Evolutionary conservation across 2,113 vertebrate genomes (phyloP), one percentile per base, ranked within the genome.

Genomic region (Chionodraco myersi): DNA sequence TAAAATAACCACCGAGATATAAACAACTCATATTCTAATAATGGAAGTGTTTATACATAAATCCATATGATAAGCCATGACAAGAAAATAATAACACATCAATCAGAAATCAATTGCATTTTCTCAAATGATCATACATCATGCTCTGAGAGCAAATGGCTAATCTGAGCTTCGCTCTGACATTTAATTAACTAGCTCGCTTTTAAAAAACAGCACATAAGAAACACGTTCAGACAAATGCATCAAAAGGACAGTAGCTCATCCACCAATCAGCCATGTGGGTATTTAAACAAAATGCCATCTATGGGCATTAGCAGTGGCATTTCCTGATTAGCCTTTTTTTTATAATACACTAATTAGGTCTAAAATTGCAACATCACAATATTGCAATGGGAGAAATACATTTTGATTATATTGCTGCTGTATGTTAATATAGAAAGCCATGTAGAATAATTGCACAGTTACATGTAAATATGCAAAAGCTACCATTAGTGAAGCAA

Each of bases 391-490:
- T 41, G 3, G 49, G 14, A 23, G n/a, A 61, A 49, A 34, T 80
- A 61, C 3, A 81, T 66, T 66, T 70, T 36, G n/a, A 57, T 30
- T 41, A 21, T 58, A 49, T 14, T 54, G 72, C 66, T 72, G 23
- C 61, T 30, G 10, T 64, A 53, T 26, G 47, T 61, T 74, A 72
- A 65, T 36, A 62, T 47, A 49, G 49, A 21, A 62, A 81, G 21
- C 14, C 47, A 70, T 62, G n/a, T 60, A 30, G 56, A 64, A 23
- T 78, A 71, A 86, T 69, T 72, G 52, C 51, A 67, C 53, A 86
- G 54, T 57, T 75, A 34, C 12, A 86, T 82, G 85, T 77, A 88
- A 89, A 87, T 90, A 84, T 84, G 70, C 79, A 89, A 90, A 79
- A 69, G 21, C 80, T 77, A 90, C 57, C 75, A 90, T 83, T 75